Base-by-base conservation (phyloP, 2,113 vertebrate genomes). In the Pollachius pollachius region DNA sequence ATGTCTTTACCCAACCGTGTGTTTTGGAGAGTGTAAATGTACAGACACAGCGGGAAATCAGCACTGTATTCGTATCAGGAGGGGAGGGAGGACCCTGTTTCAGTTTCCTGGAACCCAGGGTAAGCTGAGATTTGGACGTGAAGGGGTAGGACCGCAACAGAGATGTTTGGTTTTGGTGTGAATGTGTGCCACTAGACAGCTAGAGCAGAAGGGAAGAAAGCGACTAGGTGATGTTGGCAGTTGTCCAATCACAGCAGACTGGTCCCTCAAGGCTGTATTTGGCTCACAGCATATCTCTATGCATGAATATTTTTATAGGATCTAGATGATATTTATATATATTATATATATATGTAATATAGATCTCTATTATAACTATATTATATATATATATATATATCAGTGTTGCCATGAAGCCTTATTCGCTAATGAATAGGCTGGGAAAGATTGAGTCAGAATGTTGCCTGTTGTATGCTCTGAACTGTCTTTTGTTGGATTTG, bases 181-280 rank as follows among this genome's bases (percentile, higher is more conserved):
- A 13, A 1, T 52, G 41, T 48, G 41, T 48, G 41, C 12, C 8
- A 5, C 30, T 7, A 34, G 30, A 34, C 30, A 48, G 41, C 8
- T 9, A 48, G 41, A 48, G 41, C 41, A 48, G 41, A 48, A 48
- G 41, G 41, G 41, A 48, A 48, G 41, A 48, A 48, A 48, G 9
- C 8, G 15, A 65, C 68, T 62, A 62, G 41, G 41, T 48, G 41
- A 34, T 34, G 30, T 64, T 37, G 15, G 15, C 27, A 62, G 12
- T 73, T 62, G 63, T 37, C 72, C 64, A 30, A 70, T 48, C 11
- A 27, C 19, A 62, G 62, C 69, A 21, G 82, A 52, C 59, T 72
- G 72, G 78, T 80, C 73, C 81, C 73, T 75, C 21, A 60, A 73
- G 57, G 75, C 54, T 73, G 19, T 56, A 41, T 19, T 52, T 16